These are phyloP conservation scores for Hypsopygia costalis DNA, from an alignment of 2,888 invertebrate species.

Conservation along the genomic window DNA sequence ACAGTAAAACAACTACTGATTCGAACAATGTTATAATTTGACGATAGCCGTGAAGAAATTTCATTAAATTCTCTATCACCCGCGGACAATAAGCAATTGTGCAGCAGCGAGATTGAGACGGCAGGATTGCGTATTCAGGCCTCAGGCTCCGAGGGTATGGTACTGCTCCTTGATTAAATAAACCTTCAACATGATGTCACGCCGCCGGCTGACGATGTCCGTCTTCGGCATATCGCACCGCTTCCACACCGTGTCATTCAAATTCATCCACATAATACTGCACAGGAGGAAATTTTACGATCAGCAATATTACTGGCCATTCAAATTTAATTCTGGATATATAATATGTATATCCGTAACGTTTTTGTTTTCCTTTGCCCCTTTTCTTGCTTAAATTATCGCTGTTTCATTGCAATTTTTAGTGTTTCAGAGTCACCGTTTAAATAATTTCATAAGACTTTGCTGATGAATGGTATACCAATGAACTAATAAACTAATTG, in stretches of 20 bases:
- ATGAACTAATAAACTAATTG: too few relatives aligned
- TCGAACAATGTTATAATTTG: conserved; percentile 41
- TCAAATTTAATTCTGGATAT: background rate
- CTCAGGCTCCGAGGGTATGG: conserved; percentile 40
- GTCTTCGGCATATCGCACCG: conserved; percentile 61
- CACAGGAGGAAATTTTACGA: background rate
- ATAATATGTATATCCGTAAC: too few relatives aligned
- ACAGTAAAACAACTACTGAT: conserved; percentile 55
- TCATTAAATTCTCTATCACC: conserved; percentile 69
- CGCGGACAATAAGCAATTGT: conserved; percentile 66
- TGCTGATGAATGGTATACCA: too few relatives aligned
- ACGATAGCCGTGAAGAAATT: conserved; percentile 61
- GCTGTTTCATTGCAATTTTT: too few relatives aligned
- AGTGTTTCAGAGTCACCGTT: too few relatives aligned
- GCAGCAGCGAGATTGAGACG: conserved; percentile 71
- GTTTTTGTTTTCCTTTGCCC: too few relatives aligned
- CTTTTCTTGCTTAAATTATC: too few relatives aligned
- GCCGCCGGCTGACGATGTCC: conserved; percentile 56
- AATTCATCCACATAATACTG: conserved; percentile 26
- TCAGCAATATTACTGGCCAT: background rate
- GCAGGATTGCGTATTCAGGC: conserved; percentile 54
- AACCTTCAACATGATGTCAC: conserved; percentile 66
- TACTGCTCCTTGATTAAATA: conserved; percentile 75
- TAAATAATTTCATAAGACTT: too few relatives aligned
- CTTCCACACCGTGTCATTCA: conserved; percentile 37